These are phyloP conservation scores for Erebia aethiops DNA, from an alignment of 2,888 invertebrate genomes.

Conservation along the genomic window DNA sequence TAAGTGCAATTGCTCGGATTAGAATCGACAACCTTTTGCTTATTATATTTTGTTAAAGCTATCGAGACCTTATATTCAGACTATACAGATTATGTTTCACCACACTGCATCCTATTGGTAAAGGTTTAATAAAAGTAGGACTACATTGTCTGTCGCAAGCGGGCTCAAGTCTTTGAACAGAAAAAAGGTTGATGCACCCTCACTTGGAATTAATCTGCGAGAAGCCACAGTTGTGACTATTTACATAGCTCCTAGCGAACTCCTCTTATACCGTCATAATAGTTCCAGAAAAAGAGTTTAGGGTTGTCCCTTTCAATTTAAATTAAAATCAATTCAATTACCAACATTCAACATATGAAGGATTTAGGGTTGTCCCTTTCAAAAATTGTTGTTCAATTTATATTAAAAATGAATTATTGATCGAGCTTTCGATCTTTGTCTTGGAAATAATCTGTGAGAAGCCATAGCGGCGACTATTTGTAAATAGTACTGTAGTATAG, in stretches of 20 bases:
- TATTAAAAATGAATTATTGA: background rate
- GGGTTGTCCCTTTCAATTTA: slow-evolving; percentile 50
- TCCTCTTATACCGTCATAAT: slow-evolving; percentile 61
- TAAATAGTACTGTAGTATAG: too few species aligned
- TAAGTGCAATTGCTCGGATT: too few species aligned
- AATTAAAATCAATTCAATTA: too few species aligned
- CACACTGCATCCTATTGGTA: background rate
- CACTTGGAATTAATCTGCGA: slow-evolving; percentile 72
- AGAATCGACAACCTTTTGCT: too few species aligned
- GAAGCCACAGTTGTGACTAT: slow-evolving; percentile 76
- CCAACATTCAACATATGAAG: too few species aligned
- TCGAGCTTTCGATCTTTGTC: too few species aligned
- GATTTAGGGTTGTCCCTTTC: slow-evolving; percentile 54
- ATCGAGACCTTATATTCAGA: too few species aligned
- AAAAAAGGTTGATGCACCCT: slow-evolving; percentile 45
- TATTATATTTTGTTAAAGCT: too few species aligned
- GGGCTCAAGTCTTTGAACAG: slow-evolving; percentile 26
- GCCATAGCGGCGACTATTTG: slow-evolving; percentile 76
- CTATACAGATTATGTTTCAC: background rate
- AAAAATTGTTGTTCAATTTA: too few species aligned
- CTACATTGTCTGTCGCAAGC: slow-evolving; percentile 28
- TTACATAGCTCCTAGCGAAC: slow-evolving; percentile 56
- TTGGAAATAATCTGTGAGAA: slow-evolving; percentile 73
- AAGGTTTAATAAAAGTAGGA: slow-evolving; percentile 28
- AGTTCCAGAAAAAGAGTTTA: slow-evolving; percentile 54